A percentile compares a stretch with the other conserved stretches of the same genome.
Evolutionary conservation across 2,113 vertebrate genomes (phyloP).

Genomic region (Eptesicus fuscus): DNA sequence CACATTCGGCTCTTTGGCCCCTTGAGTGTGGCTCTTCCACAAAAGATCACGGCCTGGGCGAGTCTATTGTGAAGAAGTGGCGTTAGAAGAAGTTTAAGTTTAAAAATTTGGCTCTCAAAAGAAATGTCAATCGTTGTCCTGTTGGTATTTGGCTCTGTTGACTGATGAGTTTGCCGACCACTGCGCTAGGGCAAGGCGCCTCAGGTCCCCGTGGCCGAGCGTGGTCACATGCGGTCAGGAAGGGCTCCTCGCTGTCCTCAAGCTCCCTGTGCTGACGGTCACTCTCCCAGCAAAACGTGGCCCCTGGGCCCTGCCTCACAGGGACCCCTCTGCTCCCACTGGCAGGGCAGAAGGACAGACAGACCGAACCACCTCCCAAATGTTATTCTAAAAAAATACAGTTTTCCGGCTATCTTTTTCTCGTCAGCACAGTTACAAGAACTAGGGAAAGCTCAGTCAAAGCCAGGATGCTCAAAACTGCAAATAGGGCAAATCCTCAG

Average conservation of each 20-base stretch:
- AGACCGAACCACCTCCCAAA: not conserved
- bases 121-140: too few species aligned
- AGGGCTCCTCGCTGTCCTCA: not conserved
- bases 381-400: not conserved
- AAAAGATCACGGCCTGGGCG: too few species aligned
- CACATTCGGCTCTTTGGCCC: too few species aligned
- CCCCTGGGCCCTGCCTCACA: not conserved
- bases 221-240: not conserved
- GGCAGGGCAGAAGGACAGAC: not conserved
- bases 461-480: not conserved
- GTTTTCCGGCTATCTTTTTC: not conserved
- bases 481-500: not conserved
- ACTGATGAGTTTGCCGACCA: too few species aligned
- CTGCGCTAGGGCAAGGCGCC: not conserved
- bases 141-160: too few species aligned
- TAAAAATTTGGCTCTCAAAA: too few species aligned
- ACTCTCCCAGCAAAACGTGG: not conserved
- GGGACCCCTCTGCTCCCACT: not conserved
- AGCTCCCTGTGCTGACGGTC: accelerated
- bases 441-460: not conserved
- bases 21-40: too few species aligned
- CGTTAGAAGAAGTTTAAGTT: too few species aligned
- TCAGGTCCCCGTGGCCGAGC: not conserved
- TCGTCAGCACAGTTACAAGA: not conserved
- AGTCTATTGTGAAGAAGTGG: too few species aligned